These are phyloP conservation scores for Drosophila watanabei DNA, from an alignment of 1,140 invertebrate genomes.

Conservation along the genomic window DNA sequence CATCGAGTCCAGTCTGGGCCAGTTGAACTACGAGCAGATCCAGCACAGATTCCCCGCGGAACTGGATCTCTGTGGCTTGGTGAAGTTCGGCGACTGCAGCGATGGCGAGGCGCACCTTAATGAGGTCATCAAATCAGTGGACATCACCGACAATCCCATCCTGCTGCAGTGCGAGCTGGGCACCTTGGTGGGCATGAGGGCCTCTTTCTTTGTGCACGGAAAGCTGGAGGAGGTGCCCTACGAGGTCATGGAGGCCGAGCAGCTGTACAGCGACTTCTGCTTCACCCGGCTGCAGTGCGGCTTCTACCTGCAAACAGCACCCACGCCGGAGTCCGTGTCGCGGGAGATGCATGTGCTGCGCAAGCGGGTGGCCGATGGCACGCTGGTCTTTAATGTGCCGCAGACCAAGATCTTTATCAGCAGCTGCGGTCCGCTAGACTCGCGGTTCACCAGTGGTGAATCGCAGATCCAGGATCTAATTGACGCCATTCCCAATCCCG, in stretches of 20 bases:
- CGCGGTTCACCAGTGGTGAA: conserved; percentile 58
- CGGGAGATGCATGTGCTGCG: conserved; percentile 87
- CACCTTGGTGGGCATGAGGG: conserved; percentile 87
- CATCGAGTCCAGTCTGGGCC: conserved; percentile 87
- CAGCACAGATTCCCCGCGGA: conserved; percentile 90
- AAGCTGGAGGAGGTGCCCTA: conserved; percentile 89
- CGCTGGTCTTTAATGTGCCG: conserved; percentile 72
- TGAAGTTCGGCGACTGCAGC: conserved; percentile 88
- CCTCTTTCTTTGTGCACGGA: conserved; percentile 90
- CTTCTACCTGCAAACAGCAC: conserved; percentile 87
- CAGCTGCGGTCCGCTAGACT: conserved; percentile 62
- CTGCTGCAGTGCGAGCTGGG: conserved; percentile 88
- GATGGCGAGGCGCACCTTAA: conserved; percentile 87
- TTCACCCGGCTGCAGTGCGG: conserved; percentile 88
- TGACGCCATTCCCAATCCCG: conserved; percentile 47
- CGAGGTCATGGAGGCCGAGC: conserved; percentile 88
- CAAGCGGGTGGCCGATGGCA: conserved; percentile 86
- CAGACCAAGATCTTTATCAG: conserved; percentile 74
- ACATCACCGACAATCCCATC: conserved; percentile 92
- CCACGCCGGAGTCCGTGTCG: conserved; percentile 86
- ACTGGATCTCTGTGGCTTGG: conserved; percentile 90
- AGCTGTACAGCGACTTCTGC: conserved; percentile 89
- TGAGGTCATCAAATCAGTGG: conserved; percentile 90
- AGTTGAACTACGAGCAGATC: conserved; percentile 87
- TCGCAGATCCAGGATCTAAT: conserved; percentile 67